These are phyloP conservation scores for Andricus grossulariae DNA, from an alignment of 1,140 invertebrate species.

Conservation along the genomic window DNA sequence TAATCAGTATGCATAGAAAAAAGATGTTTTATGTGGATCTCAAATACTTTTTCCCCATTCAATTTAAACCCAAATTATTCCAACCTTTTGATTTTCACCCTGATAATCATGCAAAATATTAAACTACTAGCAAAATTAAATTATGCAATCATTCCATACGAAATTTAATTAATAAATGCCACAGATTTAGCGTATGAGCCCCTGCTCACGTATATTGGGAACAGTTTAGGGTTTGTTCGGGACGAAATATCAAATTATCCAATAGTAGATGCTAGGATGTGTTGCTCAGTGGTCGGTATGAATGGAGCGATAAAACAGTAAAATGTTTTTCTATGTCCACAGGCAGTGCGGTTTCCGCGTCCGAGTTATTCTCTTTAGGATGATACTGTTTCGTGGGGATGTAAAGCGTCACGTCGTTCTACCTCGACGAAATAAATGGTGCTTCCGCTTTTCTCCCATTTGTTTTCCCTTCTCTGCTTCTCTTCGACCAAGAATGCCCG, in stretches of 20 bases:
- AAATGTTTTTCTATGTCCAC: slow-evolving; percentile 1
- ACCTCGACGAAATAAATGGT: slow-evolving; percentile 46
- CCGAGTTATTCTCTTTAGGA: slow-evolving; percentile 34
- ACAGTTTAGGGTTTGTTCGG: not conserved
- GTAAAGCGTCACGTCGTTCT: slow-evolving; percentile 44
- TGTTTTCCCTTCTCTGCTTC: slow-evolving; percentile 35
- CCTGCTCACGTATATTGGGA: slow-evolving; percentile 12
- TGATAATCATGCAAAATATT: too few relatives aligned
- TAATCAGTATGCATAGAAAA: too few relatives aligned
- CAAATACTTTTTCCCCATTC: too few relatives aligned
- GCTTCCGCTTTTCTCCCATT: slow-evolving; percentile 41
- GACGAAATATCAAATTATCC: slow-evolving; percentile 14
- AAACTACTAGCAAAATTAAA: not conserved
- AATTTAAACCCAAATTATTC: too few relatives aligned
- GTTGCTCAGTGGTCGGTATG: not conserved
- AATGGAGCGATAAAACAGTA: slow-evolving; percentile 3
- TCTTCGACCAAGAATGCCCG: slow-evolving; percentile 3
- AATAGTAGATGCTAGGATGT: not conserved
- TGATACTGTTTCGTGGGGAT: slow-evolving; percentile 48
- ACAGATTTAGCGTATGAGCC: not conserved
- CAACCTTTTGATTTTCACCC: too few relatives aligned
- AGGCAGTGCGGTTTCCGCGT: slow-evolving; percentile 1
- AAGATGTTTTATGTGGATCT: too few relatives aligned
- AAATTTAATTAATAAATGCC: slow-evolving; percentile 20
- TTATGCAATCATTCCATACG: not conserved